Percentiles rank a stretch among this genome's conserved stretches.
Conservation (phyloP, 2,797 vertebrate genomes). For the Toxotes lorentzi region DNA sequence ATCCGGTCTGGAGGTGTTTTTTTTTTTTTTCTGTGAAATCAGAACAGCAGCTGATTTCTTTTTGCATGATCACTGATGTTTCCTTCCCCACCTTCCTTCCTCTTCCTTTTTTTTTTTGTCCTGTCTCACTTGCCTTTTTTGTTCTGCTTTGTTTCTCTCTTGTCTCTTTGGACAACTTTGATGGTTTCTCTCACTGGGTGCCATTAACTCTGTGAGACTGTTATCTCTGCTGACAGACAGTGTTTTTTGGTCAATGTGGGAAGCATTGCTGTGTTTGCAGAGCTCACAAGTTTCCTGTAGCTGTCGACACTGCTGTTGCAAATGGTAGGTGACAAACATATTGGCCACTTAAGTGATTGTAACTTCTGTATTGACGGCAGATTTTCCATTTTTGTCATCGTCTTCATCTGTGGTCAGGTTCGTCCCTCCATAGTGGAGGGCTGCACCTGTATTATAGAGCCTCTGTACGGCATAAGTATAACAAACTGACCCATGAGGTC, state of each 20-base stretch:
- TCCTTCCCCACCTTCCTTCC: slow-evolving; percentile 1
- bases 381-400: neutral
- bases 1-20: neutral
- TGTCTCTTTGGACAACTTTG: neutral
- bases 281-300: neutral
- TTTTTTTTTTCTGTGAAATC: slow-evolving; percentile 32
- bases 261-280: neutral
- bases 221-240: slow-evolving; percentile 5
- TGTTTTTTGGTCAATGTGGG: neutral
- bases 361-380: neutral
- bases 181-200: neutral
- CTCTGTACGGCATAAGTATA: neutral
- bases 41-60: slow-evolving; percentile 1
- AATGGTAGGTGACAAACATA: neutral
- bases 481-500: neutral
- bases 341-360: neutral
- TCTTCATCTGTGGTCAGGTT: neutral
- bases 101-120: slow-evolving; percentile 1
- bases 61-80: slow-evolving; percentile 1
- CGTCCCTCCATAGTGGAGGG: neutral
- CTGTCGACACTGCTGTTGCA: neutral
- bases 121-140: slow-evolving; percentile 11
- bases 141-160: slow-evolving; percentile 19
- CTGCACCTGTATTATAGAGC: neutral
- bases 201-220: neutral